These are phyloP conservation scores for Endotricha flammealis DNA, from an alignment of 2,888 invertebrate genomes.

Conservation along the genomic window DNA sequence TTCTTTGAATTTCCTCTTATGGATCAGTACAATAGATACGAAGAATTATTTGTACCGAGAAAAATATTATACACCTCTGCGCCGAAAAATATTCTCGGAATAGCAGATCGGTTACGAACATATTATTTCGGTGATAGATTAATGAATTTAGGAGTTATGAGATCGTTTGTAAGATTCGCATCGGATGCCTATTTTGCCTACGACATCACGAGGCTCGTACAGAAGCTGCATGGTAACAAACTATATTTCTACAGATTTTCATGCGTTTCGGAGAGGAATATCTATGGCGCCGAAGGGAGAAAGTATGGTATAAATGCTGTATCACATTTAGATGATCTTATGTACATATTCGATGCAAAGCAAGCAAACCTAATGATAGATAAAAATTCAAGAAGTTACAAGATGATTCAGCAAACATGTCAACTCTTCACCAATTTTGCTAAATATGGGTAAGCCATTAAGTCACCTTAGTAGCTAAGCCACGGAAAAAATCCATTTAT, in stretches of 20 bases:
- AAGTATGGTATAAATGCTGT: slow-evolving; percentile 40
- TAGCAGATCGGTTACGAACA: slow-evolving; percentile 34
- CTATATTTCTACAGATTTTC: slow-evolving; percentile 41
- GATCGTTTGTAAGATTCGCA: slow-evolving; percentile 29
- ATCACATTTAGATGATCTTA: slow-evolving; percentile 46
- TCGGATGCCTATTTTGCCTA: slow-evolving; percentile 27
- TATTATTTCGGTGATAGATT: slow-evolving; percentile 37
- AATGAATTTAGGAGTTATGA: slow-evolving; percentile 24
- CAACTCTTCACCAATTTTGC: slow-evolving; percentile 50
- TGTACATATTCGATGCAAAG: slow-evolving; percentile 46
- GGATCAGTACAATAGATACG: slow-evolving; percentile 27
- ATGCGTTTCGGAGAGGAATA: slow-evolving; percentile 38
- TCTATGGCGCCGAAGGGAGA: slow-evolving; percentile 28
- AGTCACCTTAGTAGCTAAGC: neutral
- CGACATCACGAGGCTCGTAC: slow-evolving; percentile 28
- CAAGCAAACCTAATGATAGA: slow-evolving; percentile 29
- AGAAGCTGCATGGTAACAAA: slow-evolving; percentile 23
- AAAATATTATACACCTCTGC: slow-evolving; percentile 29
- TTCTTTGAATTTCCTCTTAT: slow-evolving; percentile 17
- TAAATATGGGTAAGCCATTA: slow-evolving; percentile 45
- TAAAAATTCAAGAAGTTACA: slow-evolving; percentile 32
- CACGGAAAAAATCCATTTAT: too few species aligned
- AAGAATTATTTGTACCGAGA: slow-evolving; percentile 39
- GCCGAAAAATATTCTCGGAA: slow-evolving; percentile 26
- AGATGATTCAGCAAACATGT: slow-evolving; percentile 40